Base-by-base conservation (phyloP, 2,888 invertebrate species). In the Ceramica pisi region DNA sequence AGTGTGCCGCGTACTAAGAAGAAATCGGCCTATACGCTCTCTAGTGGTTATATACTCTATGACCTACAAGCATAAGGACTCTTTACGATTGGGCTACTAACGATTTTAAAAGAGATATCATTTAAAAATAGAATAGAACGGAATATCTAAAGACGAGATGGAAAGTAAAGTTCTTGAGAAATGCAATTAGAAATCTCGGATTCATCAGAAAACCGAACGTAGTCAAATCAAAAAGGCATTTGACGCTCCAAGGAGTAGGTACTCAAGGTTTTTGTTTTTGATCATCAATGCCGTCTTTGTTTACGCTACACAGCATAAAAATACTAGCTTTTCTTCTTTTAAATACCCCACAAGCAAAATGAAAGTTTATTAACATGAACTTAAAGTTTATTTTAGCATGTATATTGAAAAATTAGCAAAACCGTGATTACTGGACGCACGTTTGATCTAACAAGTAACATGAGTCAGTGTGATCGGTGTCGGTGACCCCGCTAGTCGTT, bases 251-350 rank as follows among this genome's bases (percentile, higher is more conserved):
- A 76, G 57, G 46, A 76, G 46, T 62, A 53, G 26, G n/a, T n/a
- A n/a, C n/a, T n/a, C n/a, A n/a, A 48, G 3, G 16, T 62, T 69
- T 70, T 66, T 61, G 51, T 62, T 76, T 65, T 31, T 51, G 10
- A 71, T 63, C 50, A 59, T 65, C 64, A 78, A 81, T 77, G 78
- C 67, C 59, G 64, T 69, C 80, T 66, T 70, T 80, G 66, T 80
- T 78, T 79, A 74, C 51, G 50, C 26, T 21, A 67, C 12, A 16
- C 53, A 9, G 41, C 55, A 38, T 31, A 51, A 64, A 77, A 79
- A 67, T 21, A 21, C 48, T 5, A 23, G 23, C 10, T 16, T 53
- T 71, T 65, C 31, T 63, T 6, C 23, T 23, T 56, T 44, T 7
- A 21, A 21, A 12, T 0, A 8, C 10, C 21, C 0, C 12, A 6